Evolutionary conservation across 2,888 invertebrate genomes (phyloP), one percentile per base, ranked within the genome.

Genomic region (Tenthredo notha): DNA sequence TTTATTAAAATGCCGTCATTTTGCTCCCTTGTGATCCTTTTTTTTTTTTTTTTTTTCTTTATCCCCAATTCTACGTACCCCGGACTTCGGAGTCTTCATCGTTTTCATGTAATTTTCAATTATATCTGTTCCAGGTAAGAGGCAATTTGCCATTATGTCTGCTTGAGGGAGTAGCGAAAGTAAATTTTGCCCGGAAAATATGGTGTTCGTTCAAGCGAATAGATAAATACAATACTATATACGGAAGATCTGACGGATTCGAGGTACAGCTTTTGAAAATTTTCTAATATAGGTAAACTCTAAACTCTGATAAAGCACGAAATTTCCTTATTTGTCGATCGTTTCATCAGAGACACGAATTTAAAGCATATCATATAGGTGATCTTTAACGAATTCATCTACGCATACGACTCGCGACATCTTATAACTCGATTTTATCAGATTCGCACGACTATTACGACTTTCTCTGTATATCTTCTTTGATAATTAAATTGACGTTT

Each of bases 81-180:
- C 9, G 40, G 40, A 80, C 12, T 37, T 6, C 21, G 21, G 2
- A 37, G 33, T 40, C n/a, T 40, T 80, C 40, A 61, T 40, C 61
- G 37, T 61, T 6, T 12, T 37, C 50, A 61, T 80, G 33, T 61
- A 18, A 80, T 58, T 58, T 40, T 61, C 40, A 80, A 77, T 77
- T 80, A 78, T 77, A 18, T 80, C 58, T 80, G 58, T 80, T 80
- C 61, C 80, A 80, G 80, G 80, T 80, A 80, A 61, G 80, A 80
- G 15, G 40, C 58, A n/a, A n/a, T 29, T 80, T 61, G 21, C 37
- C 12, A 43, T 43, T 25, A 21, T 40, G 21, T 43, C 72, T 25
- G 72, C 43, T 74, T 43, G 43, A 40, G 18, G 72, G 29, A 7
- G 21, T 43, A 74, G 72, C 72, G 43, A 43, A 21, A 74, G 21